phyloP scores from a whole-genome alignment of 2,797 vertebrate species.

The Falco concolor region DNA sequence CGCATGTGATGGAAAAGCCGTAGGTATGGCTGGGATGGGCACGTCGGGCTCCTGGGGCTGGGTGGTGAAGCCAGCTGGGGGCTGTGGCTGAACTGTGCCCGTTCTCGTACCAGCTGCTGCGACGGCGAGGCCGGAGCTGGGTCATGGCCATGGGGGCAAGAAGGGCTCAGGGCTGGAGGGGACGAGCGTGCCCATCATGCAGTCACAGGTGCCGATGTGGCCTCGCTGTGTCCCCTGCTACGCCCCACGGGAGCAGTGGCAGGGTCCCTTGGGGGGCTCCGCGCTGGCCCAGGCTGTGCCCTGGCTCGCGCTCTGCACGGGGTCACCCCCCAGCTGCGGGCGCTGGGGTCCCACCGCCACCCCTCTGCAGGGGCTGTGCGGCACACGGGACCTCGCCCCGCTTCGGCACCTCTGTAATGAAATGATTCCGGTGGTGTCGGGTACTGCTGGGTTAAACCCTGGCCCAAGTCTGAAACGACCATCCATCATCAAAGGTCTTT shows the following conservation, averaged over 20 bases:
- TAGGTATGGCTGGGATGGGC: not conserved
- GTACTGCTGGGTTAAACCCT: not conserved
- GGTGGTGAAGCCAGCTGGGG: not conserved
- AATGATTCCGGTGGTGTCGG: not conserved
- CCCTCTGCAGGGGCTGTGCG: not conserved
- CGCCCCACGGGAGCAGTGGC: not conserved
- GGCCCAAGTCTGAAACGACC: not conserved
- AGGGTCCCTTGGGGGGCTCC: not conserved
- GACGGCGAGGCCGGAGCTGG: not conserved
- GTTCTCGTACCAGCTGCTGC: not conserved
- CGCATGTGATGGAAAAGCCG: not conserved
- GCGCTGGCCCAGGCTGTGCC: not conserved
- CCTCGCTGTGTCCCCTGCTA: not conserved
- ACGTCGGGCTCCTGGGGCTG: not conserved
- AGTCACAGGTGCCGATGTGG: rapidly evolving
- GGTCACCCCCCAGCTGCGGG: not conserved
- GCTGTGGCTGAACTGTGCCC: not conserved
- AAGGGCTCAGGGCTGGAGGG: not conserved
- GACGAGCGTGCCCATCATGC: not conserved
- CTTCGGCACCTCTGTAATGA: not conserved
- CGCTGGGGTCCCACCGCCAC: rapidly evolving
- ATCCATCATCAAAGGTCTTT: not conserved
- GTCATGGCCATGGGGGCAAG: not conserved
- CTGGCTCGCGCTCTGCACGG: rapidly evolving
- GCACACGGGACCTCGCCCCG: not conserved